Conservation (phyloP, 2,797 vertebrate genomes). For the Staurois parvus region DNA sequence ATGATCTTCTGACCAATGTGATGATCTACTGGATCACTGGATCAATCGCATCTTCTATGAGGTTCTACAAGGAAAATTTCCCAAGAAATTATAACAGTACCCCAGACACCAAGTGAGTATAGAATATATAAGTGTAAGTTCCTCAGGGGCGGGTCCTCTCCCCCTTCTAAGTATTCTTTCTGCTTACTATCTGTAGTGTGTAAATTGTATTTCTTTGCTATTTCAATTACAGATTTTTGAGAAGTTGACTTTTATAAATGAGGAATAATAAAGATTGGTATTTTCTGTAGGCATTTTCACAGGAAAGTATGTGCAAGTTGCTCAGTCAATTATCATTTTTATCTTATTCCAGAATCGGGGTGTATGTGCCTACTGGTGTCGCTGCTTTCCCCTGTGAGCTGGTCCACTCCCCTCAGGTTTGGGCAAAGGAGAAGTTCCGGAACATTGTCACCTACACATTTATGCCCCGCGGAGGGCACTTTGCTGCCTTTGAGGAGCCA, state of each 20-base stretch:
- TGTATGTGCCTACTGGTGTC: constrained; percentile 82
- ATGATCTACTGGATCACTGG: constrained; percentile 93
- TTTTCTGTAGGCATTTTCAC: no score
- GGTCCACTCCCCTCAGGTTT: constrained; percentile 75
- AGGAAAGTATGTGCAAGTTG: no score
- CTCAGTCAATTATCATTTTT: no score
- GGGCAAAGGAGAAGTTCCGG: constrained; percentile 74
- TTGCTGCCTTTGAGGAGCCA: constrained; percentile 88
- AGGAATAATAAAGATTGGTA: no score
- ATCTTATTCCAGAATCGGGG: constrained; percentile 68
- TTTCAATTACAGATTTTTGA: no score
- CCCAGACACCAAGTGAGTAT: constrained; percentile 72
- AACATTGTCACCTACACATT: constrained; percentile 82
- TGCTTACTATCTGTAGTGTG: no score
- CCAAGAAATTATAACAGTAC: constrained; percentile 50
- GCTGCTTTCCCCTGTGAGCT: constrained; percentile 85
- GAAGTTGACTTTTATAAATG: no score
- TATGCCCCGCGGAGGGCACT: constrained; percentile 86
- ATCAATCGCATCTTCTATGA: constrained; percentile 86
- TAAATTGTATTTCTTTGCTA: no score
- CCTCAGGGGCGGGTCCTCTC: no score
- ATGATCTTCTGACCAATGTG: constrained; percentile 86
- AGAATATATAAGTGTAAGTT: no score
- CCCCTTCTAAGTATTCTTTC: no score
- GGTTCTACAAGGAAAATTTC: constrained; percentile 89